These are phyloP conservation scores for Alfaro cultratus DNA, from an alignment of 2,797 vertebrate genomes.

Conservation along the genomic window DNA sequence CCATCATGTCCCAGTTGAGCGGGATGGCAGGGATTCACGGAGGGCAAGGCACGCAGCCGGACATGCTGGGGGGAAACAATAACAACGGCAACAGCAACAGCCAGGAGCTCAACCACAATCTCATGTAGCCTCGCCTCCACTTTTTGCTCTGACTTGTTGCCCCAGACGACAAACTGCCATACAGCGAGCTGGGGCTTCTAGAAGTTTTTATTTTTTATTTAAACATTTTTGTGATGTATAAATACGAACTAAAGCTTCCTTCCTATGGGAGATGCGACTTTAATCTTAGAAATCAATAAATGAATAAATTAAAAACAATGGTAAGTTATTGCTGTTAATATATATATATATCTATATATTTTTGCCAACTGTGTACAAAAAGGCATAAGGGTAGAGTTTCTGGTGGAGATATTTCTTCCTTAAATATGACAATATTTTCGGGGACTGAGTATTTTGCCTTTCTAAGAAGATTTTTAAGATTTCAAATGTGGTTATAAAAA, in stretches of 20 bases:
- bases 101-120: conserved; percentile 93
- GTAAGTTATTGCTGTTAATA: conserved; percentile 87
- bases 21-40: conserved; percentile 93
- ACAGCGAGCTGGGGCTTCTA: conserved; percentile 68
- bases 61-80: conserved; percentile 87
- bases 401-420: conserved; percentile 82
- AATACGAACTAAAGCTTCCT: conserved; percentile 84
- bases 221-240: conserved; percentile 93
- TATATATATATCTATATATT: conserved; percentile 41
- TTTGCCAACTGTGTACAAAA: conserved; percentile 87
- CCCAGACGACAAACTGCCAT: conserved; percentile 71
- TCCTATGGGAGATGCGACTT: conserved; percentile 87
- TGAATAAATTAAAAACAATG: conserved; percentile 86
- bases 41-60: conserved; percentile 82
- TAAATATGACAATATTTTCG: conserved; percentile 86
- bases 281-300: conserved; percentile 85
- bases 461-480: conserved; percentile 87
- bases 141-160: conserved; percentile 61
- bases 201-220: conserved; percentile 89
- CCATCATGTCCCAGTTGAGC: conserved; percentile 95
- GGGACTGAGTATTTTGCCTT: conserved; percentile 85
- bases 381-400: conserved; percentile 78
- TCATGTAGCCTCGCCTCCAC: conserved; percentile 88
- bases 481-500: conserved; percentile 81
- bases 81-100: conserved; percentile 71